A percentile compares a stretch with the other conserved stretches of the same genome.
Evolutionary conservation across 2,797 vertebrate genomes (phyloP).

Genomic region (Varecia variegata): DNA sequence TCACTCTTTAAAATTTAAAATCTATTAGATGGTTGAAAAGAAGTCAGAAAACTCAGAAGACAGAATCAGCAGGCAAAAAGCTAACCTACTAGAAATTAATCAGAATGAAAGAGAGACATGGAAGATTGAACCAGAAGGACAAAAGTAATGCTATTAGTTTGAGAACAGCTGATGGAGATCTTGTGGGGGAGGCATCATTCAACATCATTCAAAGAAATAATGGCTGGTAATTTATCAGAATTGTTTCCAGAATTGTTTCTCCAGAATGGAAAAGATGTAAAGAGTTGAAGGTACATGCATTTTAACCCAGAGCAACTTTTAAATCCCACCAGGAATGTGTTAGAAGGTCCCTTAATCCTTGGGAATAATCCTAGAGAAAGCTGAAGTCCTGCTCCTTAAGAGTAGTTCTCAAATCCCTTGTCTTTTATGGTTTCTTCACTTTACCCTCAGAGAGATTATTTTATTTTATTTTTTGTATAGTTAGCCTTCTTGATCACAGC

Average conservation of each 20-base stretch:
- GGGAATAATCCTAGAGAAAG: neutral
- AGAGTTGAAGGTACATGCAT: neutral
- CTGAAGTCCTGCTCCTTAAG: neutral
- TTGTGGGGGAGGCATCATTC: neutral
- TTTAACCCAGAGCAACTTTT: neutral
- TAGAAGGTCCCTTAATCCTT: neutral
- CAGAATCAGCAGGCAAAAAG: neutral
- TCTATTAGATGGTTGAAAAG: neutral
- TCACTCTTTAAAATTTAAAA: neutral
- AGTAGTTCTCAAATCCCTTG: neutral
- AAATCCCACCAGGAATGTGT: no score
- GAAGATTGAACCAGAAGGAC: neutral
- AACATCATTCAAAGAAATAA: neutral
- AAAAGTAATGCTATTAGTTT: neutral
- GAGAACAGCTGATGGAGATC: neutral
- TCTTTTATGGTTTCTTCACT: neutral
- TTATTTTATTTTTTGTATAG: neutral
- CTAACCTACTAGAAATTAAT: neutral
- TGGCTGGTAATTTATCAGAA: neutral
- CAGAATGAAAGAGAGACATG: neutral
- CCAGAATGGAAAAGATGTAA: neutral
- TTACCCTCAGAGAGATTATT: neutral
- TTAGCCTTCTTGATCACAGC: neutral
- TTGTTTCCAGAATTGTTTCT: neutral
- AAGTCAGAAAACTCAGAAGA: neutral